phyloP scores from a whole-genome alignment of 2,797 vertebrate species.

The Anas flavirostris region DNA sequence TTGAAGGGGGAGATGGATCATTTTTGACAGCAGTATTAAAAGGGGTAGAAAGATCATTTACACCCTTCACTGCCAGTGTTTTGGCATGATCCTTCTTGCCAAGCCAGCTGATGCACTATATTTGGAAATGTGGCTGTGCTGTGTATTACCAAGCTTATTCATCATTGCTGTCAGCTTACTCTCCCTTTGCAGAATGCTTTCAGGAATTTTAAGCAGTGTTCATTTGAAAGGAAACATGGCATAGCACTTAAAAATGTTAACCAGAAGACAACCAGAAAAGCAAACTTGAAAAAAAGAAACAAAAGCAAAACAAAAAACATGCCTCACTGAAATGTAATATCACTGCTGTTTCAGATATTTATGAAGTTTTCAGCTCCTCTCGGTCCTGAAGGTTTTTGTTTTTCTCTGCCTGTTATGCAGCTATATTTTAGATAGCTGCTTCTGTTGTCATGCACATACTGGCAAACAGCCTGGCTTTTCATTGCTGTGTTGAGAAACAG shows the following conservation, averaged over 20 bases:
- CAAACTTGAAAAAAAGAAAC: not conserved
- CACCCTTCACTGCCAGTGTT: not conserved
- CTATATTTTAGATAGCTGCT: not conserved
- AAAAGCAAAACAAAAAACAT: not conserved
- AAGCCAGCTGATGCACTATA: slow-evolving; percentile 48
- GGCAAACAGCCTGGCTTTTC: not conserved
- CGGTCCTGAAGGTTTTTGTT: not conserved
- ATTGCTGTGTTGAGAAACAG: not conserved
- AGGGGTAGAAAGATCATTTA: not conserved
- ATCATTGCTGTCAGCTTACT: slow-evolving; percentile 18
- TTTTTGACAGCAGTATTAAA: not conserved
- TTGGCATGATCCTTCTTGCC: slow-evolving; percentile 31
- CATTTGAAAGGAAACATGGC: not conserved
- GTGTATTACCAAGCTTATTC: slow-evolving; percentile 38
- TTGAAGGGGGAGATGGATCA: not conserved
- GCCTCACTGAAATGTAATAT: not conserved
- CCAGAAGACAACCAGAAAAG: not conserved
- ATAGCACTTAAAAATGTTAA: not conserved
- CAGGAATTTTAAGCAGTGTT: not conserved
- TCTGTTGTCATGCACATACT: not conserved
- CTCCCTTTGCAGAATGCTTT: slow-evolving; percentile 28
- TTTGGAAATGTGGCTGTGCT: slow-evolving; percentile 60
- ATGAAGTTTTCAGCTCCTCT: not conserved
- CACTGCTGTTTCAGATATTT: not conserved
- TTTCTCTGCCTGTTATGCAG: not conserved